These are phyloP conservation scores for Toxotes jaculatrix DNA, from an alignment of 2,113 vertebrate genomes.

Conservation along the genomic window DNA sequence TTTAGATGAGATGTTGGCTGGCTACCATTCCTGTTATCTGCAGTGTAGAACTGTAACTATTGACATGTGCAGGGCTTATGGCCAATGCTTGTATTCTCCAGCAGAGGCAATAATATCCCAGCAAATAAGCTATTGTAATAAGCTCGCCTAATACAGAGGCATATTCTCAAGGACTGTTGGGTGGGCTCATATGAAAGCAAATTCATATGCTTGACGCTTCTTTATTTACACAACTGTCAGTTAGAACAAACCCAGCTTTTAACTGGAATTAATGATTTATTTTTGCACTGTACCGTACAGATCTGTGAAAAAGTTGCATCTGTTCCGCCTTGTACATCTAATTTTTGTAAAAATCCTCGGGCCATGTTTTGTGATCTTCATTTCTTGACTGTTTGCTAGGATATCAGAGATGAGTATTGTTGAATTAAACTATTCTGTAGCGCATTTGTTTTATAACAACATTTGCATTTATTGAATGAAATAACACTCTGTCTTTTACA, in stretches of 20 bases:
- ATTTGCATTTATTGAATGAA: constrained; percentile 55
- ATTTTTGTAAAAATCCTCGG: constrained; percentile 43
- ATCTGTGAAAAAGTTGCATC: constrained; percentile 74
- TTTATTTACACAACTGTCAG: constrained; percentile 61
- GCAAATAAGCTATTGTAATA: constrained; percentile 78
- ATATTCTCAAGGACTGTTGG: constrained; percentile 68
- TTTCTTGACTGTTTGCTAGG: constrained; percentile 42
- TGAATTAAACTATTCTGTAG: constrained; percentile 52
- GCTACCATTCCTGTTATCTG: constrained; percentile 30
- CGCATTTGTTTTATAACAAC: constrained; percentile 46
- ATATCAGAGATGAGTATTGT: constrained; percentile 36
- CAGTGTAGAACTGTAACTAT: constrained; percentile 18
- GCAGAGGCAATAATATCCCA: constrained; percentile 70
- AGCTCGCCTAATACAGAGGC: constrained; percentile 62
- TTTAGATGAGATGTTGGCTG: constrained; percentile 23
- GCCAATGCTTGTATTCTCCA: constrained; percentile 47
- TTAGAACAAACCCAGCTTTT: constrained; percentile 55
- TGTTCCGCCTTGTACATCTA: constrained; percentile 41
- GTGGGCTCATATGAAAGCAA: constrained; percentile 51
- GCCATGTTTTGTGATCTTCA: constrained; percentile 36
- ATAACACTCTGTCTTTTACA: constrained; percentile 40
- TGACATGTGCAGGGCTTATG: constrained; percentile 42
- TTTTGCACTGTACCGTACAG: constrained; percentile 76
- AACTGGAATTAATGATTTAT: constrained; percentile 59
- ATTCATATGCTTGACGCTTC: constrained; percentile 58